Evolutionary conservation across 2,888 invertebrate genomes (phyloP), one percentile per base, ranked within the genome.

Genomic region (Troides helena): DNA sequence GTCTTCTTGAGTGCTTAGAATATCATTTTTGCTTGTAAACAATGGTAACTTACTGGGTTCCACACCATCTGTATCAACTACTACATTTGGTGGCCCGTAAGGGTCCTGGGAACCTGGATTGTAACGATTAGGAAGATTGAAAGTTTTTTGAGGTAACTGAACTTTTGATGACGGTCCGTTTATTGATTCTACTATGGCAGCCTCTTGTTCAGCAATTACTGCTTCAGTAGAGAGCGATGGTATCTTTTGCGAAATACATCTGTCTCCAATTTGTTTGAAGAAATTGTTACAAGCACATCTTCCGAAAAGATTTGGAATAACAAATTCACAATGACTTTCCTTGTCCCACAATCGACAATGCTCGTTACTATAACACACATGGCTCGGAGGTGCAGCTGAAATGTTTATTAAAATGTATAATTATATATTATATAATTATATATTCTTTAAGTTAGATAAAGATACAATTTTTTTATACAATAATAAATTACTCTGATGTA

Each of bases 231-330:
- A 81, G 62, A 85, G 86, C 1, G 84, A 74, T 17, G 84, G 78
- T 59, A 78, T 68, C 78, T 86, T 92, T 71, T 84, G 84, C 10
- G 87, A 83, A 68, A 95, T 84, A 87, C 96, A 96, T 73, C 93
- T 94, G 74, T 95, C 95, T 21, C 95, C 95, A 36, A 93, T 88
- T 88, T 95, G 95, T 72, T 93, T 93, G 75, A 94, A 94, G 58
- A 95, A 95, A 14, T 94, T 86, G 76, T 95, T 95, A 83, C 98
- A 98, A 72, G 96, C 95, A 80, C 98, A 98, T 80, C 97, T 94
- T 63, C 98, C 98, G 82, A 98, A 97, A 17, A 98, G 94, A 85
- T 97, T 97, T 43, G 97, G 97, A 76, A 98, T 97, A 66, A 97
- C 94, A 84, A 97, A 98, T 86, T 97, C 97, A 81, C 98, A 98